A percentile compares a stretch with the other conserved stretches of the same genome.
These are phyloP conservation scores for Sylvia atricapilla DNA, from an alignment of 2,113 vertebrate species.

Conservation along the genomic window DNA sequence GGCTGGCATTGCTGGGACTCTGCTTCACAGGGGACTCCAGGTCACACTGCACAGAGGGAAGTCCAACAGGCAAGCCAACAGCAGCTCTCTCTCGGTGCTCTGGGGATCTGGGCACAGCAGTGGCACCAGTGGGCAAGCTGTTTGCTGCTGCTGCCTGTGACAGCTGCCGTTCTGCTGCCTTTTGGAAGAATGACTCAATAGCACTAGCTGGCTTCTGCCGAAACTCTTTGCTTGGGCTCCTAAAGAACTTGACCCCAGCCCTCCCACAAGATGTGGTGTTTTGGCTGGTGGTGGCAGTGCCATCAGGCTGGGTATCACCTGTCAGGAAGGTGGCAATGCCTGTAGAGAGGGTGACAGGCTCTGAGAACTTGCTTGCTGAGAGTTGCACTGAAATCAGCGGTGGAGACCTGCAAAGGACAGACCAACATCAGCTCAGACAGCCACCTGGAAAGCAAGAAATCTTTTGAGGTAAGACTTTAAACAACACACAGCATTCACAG, in stretches of 20 bases:
- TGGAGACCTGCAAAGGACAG: slow-evolving; percentile 80
- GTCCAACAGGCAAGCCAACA: neutral
- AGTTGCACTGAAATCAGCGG: slow-evolving; percentile 85
- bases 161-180: slow-evolving; percentile 75
- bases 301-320: slow-evolving; percentile 52
- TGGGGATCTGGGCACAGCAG: neutral
- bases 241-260: slow-evolving; percentile 51
- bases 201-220: slow-evolving; percentile 64
- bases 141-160: neutral
- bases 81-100: neutral
- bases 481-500: neutral
- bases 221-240: slow-evolving; percentile 32
- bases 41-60: slow-evolving; percentile 5
- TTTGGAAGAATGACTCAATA: slow-evolving; percentile 87
- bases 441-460: neutral
- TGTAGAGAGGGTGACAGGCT: slow-evolving; percentile 66
- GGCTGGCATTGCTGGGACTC: neutral
- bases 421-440: neutral
- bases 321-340: slow-evolving; percentile 84
- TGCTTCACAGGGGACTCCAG: slow-evolving; percentile 19
- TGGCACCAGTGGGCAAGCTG: neutral
- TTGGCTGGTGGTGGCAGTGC: neutral
- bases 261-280: slow-evolving; percentile 26
- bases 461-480: neutral
- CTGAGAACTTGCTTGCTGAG: slow-evolving; percentile 85